Evolutionary conservation across 2,888 invertebrate genomes (phyloP), one percentile per base, ranked within the genome.

Genomic region (Philhelius pedissequus): DNA sequence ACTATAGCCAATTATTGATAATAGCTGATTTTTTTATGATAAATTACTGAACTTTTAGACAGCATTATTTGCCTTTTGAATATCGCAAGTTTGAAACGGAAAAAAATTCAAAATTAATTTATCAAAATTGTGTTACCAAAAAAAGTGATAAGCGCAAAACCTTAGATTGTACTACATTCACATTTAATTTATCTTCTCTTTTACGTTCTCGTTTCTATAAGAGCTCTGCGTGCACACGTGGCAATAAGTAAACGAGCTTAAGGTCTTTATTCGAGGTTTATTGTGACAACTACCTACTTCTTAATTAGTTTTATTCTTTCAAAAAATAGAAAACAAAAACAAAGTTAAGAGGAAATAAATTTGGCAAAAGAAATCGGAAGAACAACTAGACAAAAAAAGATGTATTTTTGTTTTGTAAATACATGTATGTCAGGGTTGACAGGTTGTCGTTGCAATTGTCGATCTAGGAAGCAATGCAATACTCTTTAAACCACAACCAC

Each of bases 361-460:
- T 58, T 78, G 73, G 78, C 78, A 78, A 20, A 69, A 25, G 43
- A 40, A 83, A 64, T 69, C 78, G 69, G 82, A 83, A 83, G 73
- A 73, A 69, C 11, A 73, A 48, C 50, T 50, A 25, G 11, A 18
- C 43, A 69, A 20, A 22, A 43, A 27, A 71, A 56, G 68, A 64
- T 48, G 22, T 66, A 32, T 18, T 52, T 11, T 11, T 45, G 70
- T 35, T 38, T 60, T 54, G 45, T 48, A 35, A 11, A 22, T 71
- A 54, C 62, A 25, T 38, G 9, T 78, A 56, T 74, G 82, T 78
- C 78, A 83, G 60, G 74, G 82, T 69, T 62, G 69, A 56, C 22
- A 58, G 74, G 52, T 62, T 62, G 66, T 64, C 22, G 38, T 20
- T 58, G 38, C 15, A 43, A 43, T 27, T 43, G 43, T 27, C 40